Conservation (phyloP, 1,140 invertebrate genomes). For the Procambarus virginalis region DNA sequence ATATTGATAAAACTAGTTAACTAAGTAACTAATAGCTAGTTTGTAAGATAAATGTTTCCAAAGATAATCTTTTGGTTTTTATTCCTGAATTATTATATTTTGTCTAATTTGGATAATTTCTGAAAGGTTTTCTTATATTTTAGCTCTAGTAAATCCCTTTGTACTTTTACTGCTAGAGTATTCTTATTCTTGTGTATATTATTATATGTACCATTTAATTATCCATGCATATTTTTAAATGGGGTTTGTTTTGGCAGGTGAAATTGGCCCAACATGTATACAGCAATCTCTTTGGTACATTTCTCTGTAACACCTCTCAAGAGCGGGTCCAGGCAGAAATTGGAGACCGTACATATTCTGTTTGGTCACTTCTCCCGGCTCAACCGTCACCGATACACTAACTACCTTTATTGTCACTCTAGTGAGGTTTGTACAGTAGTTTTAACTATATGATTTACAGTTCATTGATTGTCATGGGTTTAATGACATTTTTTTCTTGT, state of each 20-base stretch:
- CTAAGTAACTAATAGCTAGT: too few relatives aligned
- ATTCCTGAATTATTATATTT: too few relatives aligned
- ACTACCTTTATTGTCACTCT: slow-evolving; percentile 85
- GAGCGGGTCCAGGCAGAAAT: slow-evolving; percentile 83
- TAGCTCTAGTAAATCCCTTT: neutral
- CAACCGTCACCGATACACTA: slow-evolving; percentile 83
- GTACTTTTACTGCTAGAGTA: slow-evolving; percentile 13
- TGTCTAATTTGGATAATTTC: neutral
- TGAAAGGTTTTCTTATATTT: too few relatives aligned
- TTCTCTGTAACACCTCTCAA: slow-evolving; percentile 91
- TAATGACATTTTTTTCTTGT: too few relatives aligned
- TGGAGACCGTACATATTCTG: slow-evolving; percentile 84
- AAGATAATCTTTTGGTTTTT: too few relatives aligned
- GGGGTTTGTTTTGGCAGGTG: slow-evolving; percentile 80
- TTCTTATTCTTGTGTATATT: neutral
- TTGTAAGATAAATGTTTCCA: too few relatives aligned
- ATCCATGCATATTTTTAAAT: slow-evolving; percentile 14
- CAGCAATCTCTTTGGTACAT: slow-evolving; percentile 97
- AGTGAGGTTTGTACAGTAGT: slow-evolving; percentile 71
- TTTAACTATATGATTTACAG: too few relatives aligned
- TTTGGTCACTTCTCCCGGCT: slow-evolving; percentile 87
- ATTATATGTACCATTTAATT: slow-evolving; percentile 22
- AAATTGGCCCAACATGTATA: slow-evolving; percentile 96
- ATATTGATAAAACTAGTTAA: too few relatives aligned
- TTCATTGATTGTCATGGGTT: too few relatives aligned